A percentile compares a stretch with the other conserved stretches of the same genome.
phyloP scores from a whole-genome alignment of 2,888 invertebrate species.

The Neoscelio sp. region DNA sequence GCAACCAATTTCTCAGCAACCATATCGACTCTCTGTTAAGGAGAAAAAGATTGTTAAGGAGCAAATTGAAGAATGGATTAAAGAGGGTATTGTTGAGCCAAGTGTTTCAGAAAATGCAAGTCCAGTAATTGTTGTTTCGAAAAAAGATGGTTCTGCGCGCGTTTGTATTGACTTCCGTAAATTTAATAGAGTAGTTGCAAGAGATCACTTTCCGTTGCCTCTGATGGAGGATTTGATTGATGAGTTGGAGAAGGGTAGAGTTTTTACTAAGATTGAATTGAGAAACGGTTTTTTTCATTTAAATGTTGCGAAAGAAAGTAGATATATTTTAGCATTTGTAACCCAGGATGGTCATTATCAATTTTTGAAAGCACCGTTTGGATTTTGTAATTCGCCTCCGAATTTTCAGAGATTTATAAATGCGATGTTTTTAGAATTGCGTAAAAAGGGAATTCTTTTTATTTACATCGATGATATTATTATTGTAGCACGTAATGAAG shows the following conservation, averaged over 20 bases:
- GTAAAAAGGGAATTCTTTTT: neutral
- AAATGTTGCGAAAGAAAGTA: neutral
- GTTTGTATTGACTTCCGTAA: constrained; percentile 64
- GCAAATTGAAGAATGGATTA: constrained; percentile 19
- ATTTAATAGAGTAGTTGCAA: constrained; percentile 55
- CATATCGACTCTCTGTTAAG: too few relatives aligned
- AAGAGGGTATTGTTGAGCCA: constrained; percentile 24
- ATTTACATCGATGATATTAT: constrained; percentile 34
- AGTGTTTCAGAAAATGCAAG: constrained; percentile 25
- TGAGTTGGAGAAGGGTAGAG: neutral
- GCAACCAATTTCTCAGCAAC: neutral
- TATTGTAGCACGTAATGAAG: constrained; percentile 7
- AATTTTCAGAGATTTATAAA: constrained; percentile 25
- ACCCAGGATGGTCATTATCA: constrained; percentile 20
- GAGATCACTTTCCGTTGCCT: constrained; percentile 64
- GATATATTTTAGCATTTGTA: neutral
- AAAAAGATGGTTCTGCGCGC: constrained; percentile 33
- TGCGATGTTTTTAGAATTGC: constrained; percentile 8
- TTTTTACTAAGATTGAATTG: constrained; percentile 11
- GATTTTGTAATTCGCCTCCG: constrained; percentile 3
- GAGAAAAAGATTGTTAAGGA: constrained; percentile 10
- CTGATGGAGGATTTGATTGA: constrained; percentile 54
- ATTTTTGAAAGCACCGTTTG: constrained; percentile 1
- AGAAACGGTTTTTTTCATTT: constrained; percentile 25
- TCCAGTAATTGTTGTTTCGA: constrained; percentile 6